A percentile compares a stretch with the other conserved stretches of the same genome.
Evolutionary conservation across 2,888 invertebrate genomes (phyloP).

Genomic region (Oasisia sp.): DNA sequence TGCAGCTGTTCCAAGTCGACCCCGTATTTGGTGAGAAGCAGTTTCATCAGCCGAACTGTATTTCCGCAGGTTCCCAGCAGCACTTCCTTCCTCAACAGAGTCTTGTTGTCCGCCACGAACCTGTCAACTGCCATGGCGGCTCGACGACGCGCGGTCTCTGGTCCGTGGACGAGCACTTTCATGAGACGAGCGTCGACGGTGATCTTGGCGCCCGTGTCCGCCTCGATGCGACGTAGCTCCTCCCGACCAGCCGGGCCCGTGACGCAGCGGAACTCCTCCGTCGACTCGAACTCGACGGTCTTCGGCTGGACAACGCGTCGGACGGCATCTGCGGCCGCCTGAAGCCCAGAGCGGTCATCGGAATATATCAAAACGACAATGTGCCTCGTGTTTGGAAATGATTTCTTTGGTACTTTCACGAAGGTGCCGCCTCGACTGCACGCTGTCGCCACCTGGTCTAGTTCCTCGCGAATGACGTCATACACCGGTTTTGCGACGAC

Average conservation of each 20-base stretch:
- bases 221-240: conserved; percentile 18
- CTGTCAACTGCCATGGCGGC: neutral
- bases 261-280: neutral
- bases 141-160: conserved; percentile 14
- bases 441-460: neutral
- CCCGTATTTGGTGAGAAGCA: conserved; percentile 29
- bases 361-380: neutral
- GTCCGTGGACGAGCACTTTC: conserved; percentile 26
- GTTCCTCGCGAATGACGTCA: conserved; percentile 20
- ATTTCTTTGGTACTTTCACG: neutral
- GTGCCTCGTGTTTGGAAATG: neutral
- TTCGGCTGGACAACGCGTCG: neutral
- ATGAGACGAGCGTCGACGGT: conserved; percentile 22
- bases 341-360: neutral
- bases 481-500: conserved; percentile 20
- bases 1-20: conserved; percentile 26
- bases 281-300: neutral
- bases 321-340: neutral
- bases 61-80: conserved; percentile 17
- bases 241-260: neutral
- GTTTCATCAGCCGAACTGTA: conserved; percentile 28
- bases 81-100: conserved; percentile 20
- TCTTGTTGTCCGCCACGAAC: neutral
- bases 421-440: neutral
- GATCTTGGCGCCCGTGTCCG: conserved; percentile 20